A percentile compares a stretch with the other conserved stretches of the same genome.
Conservation (phyloP, 1,140 invertebrate species). For the Drosophila rhopaloa region DNA sequence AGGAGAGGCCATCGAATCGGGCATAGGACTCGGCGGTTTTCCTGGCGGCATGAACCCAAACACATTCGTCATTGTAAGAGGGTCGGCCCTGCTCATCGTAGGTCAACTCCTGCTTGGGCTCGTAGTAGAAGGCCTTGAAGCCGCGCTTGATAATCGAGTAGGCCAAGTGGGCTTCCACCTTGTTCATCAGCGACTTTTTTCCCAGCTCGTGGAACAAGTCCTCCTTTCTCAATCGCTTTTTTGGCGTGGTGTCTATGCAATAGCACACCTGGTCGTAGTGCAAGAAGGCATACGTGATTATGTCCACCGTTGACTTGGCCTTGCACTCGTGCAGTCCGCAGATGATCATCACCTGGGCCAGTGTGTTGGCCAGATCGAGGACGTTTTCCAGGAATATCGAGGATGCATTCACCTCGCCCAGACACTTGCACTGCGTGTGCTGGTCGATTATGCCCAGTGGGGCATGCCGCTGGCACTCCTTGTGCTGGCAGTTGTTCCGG, state of each 20-base stretch:
- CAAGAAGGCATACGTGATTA: slow-evolving; percentile 74
- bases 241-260: slow-evolving; percentile 73
- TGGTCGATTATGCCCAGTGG: slow-evolving; percentile 72
- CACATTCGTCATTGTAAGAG: slow-evolving; percentile 75
- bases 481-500: slow-evolving; percentile 74
- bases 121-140: slow-evolving; percentile 81
- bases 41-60: slow-evolving; percentile 77
- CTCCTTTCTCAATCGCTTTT: slow-evolving; percentile 76
- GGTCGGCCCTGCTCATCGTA: slow-evolving; percentile 68
- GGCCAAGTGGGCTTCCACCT: slow-evolving; percentile 76
- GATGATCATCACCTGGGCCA: slow-evolving; percentile 79
- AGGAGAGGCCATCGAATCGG: slow-evolving; percentile 74
- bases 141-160: slow-evolving; percentile 77
- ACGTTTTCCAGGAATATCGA: slow-evolving; percentile 81
- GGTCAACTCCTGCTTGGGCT: slow-evolving; percentile 66
- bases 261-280: slow-evolving; percentile 82
- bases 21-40: slow-evolving; percentile 76
- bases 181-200: slow-evolving; percentile 81
- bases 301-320: slow-evolving; percentile 76
- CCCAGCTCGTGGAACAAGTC: slow-evolving; percentile 79
- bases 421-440: slow-evolving; percentile 72
- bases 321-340: slow-evolving; percentile 82
- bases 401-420: slow-evolving; percentile 76
- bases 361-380: slow-evolving; percentile 69
- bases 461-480: slow-evolving; percentile 76